phyloP scores from a whole-genome alignment of 2,113 vertebrate genomes.

The Enhydra lutris region DNA sequence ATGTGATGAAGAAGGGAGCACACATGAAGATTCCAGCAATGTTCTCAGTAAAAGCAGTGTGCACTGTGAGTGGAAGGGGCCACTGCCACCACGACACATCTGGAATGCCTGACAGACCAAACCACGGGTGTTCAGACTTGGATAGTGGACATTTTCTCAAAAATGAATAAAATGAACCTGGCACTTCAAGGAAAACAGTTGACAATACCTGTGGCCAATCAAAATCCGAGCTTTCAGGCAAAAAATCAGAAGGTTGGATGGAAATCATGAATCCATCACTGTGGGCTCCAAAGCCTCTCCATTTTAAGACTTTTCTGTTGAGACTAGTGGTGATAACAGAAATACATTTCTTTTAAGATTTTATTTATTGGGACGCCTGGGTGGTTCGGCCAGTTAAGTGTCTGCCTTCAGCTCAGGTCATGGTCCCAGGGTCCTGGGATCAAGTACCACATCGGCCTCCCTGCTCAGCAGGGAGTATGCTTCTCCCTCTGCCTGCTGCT shows the following conservation, averaged over 20 bases:
- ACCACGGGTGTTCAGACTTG: background rate
- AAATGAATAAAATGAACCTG: background rate
- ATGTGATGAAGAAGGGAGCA: accelerated
- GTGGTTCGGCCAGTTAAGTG: background rate
- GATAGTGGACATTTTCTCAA: background rate
- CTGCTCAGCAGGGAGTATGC: background rate
- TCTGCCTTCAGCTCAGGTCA: background rate
- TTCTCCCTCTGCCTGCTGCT: background rate
- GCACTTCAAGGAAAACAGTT: background rate
- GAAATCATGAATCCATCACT: background rate
- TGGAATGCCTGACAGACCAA: background rate
- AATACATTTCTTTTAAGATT: background rate
- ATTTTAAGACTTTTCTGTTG: background rate
- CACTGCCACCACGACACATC: accelerated
- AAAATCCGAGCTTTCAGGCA: background rate
- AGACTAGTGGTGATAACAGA: background rate
- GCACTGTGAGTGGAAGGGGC: accelerated
- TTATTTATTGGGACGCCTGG: background rate
- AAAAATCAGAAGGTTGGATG: background rate
- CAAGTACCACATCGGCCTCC: background rate
- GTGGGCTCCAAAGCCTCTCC: background rate
- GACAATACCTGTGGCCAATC: background rate
- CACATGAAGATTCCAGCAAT: accelerated
- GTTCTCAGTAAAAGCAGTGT: accelerated
- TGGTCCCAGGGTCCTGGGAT: background rate